A percentile compares a stretch with the other conserved stretches of the same genome.
These are phyloP conservation scores for Acropternis orthonyx DNA, from an alignment of 2,797 vertebrate species.

Conservation along the genomic window DNA sequence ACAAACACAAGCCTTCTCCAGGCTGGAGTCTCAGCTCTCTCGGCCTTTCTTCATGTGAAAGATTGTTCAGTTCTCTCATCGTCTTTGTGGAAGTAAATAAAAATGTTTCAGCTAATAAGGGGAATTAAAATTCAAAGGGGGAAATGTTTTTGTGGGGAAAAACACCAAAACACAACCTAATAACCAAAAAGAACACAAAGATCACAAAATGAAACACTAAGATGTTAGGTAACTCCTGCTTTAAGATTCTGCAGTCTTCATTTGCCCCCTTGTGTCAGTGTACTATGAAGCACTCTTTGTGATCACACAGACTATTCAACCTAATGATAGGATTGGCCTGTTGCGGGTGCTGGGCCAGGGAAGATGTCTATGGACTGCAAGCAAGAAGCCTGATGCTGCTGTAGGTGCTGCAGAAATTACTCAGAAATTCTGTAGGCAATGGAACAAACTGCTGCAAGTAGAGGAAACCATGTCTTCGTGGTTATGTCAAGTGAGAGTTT, in stretches of 20 bases:
- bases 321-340: background rate
- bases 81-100: background rate
- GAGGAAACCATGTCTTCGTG: background rate
- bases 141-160: background rate
- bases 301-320: background rate
- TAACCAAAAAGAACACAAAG: background rate
- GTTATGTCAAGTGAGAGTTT: background rate
- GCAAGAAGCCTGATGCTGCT: background rate
- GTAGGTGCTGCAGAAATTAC: background rate
- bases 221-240: background rate
- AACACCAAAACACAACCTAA: background rate
- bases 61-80: background rate
- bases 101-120: background rate
- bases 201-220: background rate
- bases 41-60: background rate
- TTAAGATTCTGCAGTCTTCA: slow-evolving; percentile 18
- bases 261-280: slow-evolving; percentile 53
- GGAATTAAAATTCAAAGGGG: background rate
- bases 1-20: background rate
- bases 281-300: background rate
- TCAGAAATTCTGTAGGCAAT: background rate
- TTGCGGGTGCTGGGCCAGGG: background rate
- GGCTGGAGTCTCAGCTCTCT: background rate
- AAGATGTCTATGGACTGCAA: background rate
- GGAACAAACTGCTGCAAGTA: background rate